These are phyloP conservation scores for Paragorgia papillata DNA, from an alignment of 92 coral and sea anemone genomes.

Conservation along the genomic window DNA sequence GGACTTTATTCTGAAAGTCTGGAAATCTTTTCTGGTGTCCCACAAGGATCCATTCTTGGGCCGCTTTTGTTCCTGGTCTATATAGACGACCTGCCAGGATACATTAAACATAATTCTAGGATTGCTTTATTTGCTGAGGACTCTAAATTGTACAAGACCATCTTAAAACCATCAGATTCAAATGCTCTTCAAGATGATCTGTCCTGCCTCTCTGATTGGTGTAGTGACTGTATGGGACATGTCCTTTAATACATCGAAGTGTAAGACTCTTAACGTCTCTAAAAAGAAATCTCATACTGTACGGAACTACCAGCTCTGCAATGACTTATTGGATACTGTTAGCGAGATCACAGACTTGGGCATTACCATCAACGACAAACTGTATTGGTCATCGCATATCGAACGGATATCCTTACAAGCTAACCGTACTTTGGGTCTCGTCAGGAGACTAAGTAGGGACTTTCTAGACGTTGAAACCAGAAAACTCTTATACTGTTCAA, in stretches of 20 bases:
- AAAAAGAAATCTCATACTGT: neutral
- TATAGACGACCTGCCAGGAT: conserved; percentile 43
- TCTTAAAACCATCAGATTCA: conserved; percentile 44
- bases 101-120: conserved; percentile 39
- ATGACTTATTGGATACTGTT: neutral
- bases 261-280: conserved; percentile 34
- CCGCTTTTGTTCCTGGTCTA: conserved; percentile 38
- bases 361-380: conserved; percentile 43
- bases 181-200: conserved; percentile 45
- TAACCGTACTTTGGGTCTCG: conserved; percentile 43
- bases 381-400: conserved; percentile 40
- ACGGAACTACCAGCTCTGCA: neutral
- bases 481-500: conserved; percentile 41
- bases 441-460: conserved; percentile 34
- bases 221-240: conserved; percentile 45
- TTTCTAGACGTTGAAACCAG: conserved; percentile 39
- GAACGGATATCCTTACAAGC: conserved; percentile 32
- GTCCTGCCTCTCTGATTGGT: conserved; percentile 51
- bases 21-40: conserved; percentile 29
- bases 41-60: conserved; percentile 43
- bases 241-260: conserved; percentile 49
- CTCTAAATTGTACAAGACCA: conserved; percentile 41
- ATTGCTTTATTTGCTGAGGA: conserved; percentile 43
- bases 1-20: conserved; percentile 29
- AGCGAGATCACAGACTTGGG: conserved; percentile 54